phyloP scores from a whole-genome alignment of 1,140 invertebrate genomes.

The Maconellicoccus hirsutus region DNA sequence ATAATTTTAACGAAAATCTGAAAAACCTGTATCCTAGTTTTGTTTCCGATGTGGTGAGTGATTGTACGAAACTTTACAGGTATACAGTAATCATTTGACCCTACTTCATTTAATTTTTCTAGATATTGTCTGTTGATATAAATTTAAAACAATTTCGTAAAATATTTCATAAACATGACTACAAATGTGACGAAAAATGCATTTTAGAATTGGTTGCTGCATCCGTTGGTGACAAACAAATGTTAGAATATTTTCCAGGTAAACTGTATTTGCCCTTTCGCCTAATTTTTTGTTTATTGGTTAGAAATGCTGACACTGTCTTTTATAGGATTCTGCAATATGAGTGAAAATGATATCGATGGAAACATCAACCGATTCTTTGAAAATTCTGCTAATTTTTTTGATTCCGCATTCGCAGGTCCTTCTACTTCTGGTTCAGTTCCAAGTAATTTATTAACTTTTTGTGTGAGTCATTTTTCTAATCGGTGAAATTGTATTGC shows the following conservation, averaged over 20 bases:
- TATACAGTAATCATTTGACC: not conserved
- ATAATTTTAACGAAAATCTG: slow-evolving; percentile 41
- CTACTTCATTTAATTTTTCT: not conserved
- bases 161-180: not conserved
- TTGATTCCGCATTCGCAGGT: no score
- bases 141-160: not conserved
- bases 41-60: slow-evolving; percentile 3
- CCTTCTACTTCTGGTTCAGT: no score
- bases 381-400: no score
- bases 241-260: not conserved
- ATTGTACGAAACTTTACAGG: not conserved
- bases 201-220: not conserved
- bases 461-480: no score
- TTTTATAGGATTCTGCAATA: no score
- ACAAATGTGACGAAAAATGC: not conserved
- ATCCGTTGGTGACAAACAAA: not conserved
- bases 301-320: no score
- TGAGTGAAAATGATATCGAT: no score
- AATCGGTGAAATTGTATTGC: no score
- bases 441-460: no score
- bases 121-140: not conserved
- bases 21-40: not conserved
- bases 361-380: no score
- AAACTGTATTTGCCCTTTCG: no score
- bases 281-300: no score